These are phyloP conservation scores for Drosophila athabasca DNA, from an alignment of 1,140 invertebrate genomes.

Conservation along the genomic window DNA sequence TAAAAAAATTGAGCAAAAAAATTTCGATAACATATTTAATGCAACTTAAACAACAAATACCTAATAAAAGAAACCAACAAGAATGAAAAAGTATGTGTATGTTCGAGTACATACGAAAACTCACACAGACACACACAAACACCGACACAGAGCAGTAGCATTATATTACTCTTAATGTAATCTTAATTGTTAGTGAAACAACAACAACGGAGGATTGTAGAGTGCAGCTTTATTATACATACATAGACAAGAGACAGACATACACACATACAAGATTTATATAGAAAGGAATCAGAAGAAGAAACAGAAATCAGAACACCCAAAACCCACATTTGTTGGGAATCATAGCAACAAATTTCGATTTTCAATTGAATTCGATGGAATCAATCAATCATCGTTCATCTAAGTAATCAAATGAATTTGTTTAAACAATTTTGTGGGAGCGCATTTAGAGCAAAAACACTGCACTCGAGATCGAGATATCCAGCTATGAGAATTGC, in stretches of 20 bases:
- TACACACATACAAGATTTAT: not conserved
- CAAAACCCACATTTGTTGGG: slow-evolving; percentile 29
- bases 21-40: slow-evolving; percentile 48
- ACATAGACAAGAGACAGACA: slow-evolving; percentile 15
- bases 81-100: slow-evolving; percentile 15
- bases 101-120: not conserved
- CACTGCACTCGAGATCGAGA: slow-evolving; percentile 23
- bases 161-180: slow-evolving; percentile 49
- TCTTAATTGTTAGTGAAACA: slow-evolving; percentile 55
- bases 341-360: slow-evolving; percentile 66
- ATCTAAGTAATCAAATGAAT: slow-evolving; percentile 37
- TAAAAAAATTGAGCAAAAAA: slow-evolving; percentile 33
- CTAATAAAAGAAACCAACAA: slow-evolving; percentile 7
- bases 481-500: slow-evolving; percentile 15
- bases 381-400: no score
- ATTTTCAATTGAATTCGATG: slow-evolving; percentile 50
- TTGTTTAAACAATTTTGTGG: slow-evolving; percentile 55
- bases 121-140: not conserved
- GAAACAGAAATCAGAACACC: not conserved
- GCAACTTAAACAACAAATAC: slow-evolving; percentile 32
- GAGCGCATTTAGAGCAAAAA: slow-evolving; percentile 67
- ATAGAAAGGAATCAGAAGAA: slow-evolving; percentile 19
- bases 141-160: slow-evolving; percentile 34
- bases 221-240: slow-evolving; percentile 64
- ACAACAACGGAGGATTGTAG: slow-evolving; percentile 42